Evolutionary conservation across 2,888 invertebrate species (phyloP).

Genomic region (Adelphocoris suturalis): DNA sequence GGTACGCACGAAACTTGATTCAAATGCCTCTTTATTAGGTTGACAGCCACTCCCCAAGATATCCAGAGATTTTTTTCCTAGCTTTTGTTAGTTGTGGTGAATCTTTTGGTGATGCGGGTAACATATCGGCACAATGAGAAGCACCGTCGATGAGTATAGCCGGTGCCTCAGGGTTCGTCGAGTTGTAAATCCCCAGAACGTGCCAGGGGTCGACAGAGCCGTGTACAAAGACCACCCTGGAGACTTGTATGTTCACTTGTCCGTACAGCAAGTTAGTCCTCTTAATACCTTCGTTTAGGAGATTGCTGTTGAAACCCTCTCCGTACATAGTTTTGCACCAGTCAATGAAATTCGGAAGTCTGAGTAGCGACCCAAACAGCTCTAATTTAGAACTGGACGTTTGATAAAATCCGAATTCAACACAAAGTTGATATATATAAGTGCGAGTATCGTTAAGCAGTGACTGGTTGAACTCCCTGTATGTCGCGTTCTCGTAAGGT

Average conservation of each 20-base stretch:
- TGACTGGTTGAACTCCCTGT: constrained; percentile 91
- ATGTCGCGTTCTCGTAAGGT: constrained; percentile 79
- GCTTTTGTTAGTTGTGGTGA: too few species aligned
- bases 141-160: constrained; percentile 90
- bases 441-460: constrained; percentile 82
- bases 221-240: constrained; percentile 90
- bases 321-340: constrained; percentile 93
- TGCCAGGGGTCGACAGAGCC: constrained; percentile 95
- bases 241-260: constrained; percentile 79
- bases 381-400: constrained; percentile 87
- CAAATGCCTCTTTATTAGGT: too few species aligned
- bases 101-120: too few species aligned
- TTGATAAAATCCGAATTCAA: constrained; percentile 97
- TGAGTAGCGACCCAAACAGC: constrained; percentile 88
- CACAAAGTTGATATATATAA: constrained; percentile 98
- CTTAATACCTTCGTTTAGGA: constrained; percentile 83
- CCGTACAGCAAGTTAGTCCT: constrained; percentile 91
- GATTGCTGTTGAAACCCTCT: constrained; percentile 83
- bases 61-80: too few species aligned
- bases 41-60: too few species aligned
- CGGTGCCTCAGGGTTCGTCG: constrained; percentile 79
- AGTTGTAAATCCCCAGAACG: constrained; percentile 84
- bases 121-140: too few species aligned
- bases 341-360: constrained; percentile 87
- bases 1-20: too few species aligned